Evolutionary conservation across 1,140 invertebrate species (phyloP), one percentile per base, ranked within the genome.

Genomic region (Acromyrmex echinatior): DNA sequence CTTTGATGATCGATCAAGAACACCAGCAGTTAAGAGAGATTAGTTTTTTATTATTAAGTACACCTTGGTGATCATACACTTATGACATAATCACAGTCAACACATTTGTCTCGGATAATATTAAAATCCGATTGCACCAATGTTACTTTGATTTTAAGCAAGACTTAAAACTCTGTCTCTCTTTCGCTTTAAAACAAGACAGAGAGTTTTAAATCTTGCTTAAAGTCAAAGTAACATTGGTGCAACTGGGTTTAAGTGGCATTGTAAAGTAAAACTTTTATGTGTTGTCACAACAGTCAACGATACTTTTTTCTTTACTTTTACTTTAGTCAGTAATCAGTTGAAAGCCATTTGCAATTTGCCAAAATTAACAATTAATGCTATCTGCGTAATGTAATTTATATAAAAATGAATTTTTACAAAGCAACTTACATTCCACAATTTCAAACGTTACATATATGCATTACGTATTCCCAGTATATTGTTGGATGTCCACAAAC

Each of bases 1-100:
- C 92, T 97, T 96, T 88, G 97, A 96, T n/a, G 91, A 91, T 74
- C 89, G 87, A 45, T 77, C 85, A 9, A 95, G 93, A 73, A 87
- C 86, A 63, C 71, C 84, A 81, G 31, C 80, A 76, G 21, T 89
- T 35, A 95, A 95, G 84, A 90, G 76, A 81, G 94, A 95, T 91
- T 95, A 93, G 74, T 49, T 49, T n/a, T 86, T 78, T 74, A 60
- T 81, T 81, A 70, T 90, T 91, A 88, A 91, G 65, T 88, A 90
- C 86, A 87, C 80, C 28, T 88, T 78, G 58, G 80, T 81, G 86
- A 85, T 56, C 70, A 86, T 71, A 84, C 56, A 86, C 79, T 87
- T 86, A 66, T 62, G 25, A 86, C 65, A 66, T 80, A 86, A 86
- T 86, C 84, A 86, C 35, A 70, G 39, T 86, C 80, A 49, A 74